Conservation (phyloP, 23 tunicate genomes). For the Styela clava region DNA sequence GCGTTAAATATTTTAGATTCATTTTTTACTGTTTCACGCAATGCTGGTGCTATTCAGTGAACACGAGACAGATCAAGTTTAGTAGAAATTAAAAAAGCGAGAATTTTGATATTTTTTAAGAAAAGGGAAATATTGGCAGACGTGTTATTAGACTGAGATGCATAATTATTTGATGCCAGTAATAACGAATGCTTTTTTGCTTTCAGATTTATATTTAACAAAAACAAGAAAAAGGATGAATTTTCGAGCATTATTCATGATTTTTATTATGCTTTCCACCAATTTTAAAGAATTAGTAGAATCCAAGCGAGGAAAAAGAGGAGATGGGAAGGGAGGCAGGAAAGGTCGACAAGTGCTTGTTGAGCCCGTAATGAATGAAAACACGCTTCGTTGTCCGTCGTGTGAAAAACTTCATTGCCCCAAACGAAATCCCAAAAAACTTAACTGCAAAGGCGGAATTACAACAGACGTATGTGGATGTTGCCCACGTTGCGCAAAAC, state of each 20-base stretch:
- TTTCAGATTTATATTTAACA: too few species aligned
- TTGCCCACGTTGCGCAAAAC: conserved; percentile 37
- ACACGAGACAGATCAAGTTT: too few species aligned
- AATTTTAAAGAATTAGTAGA: background rate
- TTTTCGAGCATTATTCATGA: background rate
- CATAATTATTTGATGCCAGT: too few species aligned
- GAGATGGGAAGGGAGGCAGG: background rate
- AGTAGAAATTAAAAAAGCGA: too few species aligned
- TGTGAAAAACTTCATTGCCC: conserved; percentile 9
- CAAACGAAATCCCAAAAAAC: background rate
- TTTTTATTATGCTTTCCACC: background rate
- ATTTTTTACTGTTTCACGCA: too few species aligned
- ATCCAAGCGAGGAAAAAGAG: background rate
- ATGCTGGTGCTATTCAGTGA: too few species aligned
- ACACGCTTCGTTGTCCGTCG: conserved; percentile 5
- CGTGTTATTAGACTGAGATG: too few species aligned
- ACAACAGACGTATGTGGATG: conserved; percentile 33
- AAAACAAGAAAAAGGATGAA: background rate
- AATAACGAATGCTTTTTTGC: too few species aligned
- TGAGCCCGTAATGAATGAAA: too few species aligned
- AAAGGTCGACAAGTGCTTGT: background rate
- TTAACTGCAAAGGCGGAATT: conserved; percentile 41
- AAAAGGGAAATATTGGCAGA: too few species aligned
- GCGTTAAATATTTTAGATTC: background rate
- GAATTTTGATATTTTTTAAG: too few species aligned